Evolutionary conservation across 1,140 invertebrate species (phyloP).

Genomic region (Diploscapter pachys): DNA sequence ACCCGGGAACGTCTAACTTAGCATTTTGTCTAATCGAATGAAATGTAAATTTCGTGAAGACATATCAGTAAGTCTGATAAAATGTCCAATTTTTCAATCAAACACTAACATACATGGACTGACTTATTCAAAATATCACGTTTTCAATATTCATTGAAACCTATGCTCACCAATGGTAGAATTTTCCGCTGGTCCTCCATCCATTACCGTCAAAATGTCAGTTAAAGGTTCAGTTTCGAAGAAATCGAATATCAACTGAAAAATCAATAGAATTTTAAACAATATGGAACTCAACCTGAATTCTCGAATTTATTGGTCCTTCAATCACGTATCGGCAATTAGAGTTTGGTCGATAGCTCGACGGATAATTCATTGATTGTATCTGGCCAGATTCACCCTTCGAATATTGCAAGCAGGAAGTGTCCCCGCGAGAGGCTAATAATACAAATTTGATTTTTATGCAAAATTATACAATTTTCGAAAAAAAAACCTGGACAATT

Average conservation of each 20-base stretch:
- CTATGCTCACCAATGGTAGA: conserved; percentile 69
- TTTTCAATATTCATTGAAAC: neutral
- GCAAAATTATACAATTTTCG: neutral
- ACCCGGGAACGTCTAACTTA: conserved; percentile 72
- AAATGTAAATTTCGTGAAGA: neutral
- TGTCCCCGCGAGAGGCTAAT: conserved; percentile 43
- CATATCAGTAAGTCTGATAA: neutral
- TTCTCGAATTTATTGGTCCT: conserved; percentile 83
- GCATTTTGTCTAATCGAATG: neutral
- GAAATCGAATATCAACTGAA: conserved; percentile 77
- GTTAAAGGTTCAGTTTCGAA: conserved; percentile 94
- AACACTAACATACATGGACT: neutral
- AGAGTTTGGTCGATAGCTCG: conserved; percentile 80
- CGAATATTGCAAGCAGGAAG: conserved; percentile 81
- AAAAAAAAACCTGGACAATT: conserved; percentile 57
- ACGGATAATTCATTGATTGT: conserved; percentile 87
- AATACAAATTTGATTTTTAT: conserved; percentile 5
- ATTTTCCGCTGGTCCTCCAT: conserved; percentile 88
- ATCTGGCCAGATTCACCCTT: conserved; percentile 80
- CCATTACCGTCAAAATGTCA: conserved; percentile 89
- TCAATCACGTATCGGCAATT: conserved; percentile 96
- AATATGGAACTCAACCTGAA: conserved; percentile 59
- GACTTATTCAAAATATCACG: neutral
- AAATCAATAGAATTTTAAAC: neutral
- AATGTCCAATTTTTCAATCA: neutral